phyloP scores from a whole-genome alignment of 2,797 vertebrate genomes.

The Enteromius mattozi region DNA sequence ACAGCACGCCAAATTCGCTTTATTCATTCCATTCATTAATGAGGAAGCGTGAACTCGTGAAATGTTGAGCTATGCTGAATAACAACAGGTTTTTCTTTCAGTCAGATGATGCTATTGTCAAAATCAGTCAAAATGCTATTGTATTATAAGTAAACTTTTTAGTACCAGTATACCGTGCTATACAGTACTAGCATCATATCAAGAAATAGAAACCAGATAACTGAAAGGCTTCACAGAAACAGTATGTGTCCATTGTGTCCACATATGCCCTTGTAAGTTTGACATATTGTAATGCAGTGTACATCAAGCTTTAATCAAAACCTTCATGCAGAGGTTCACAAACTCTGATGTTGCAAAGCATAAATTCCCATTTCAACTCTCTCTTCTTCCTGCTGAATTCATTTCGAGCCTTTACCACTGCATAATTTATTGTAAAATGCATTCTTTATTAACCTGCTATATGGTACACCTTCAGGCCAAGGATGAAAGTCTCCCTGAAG shows the following conservation, averaged over 20 bases:
- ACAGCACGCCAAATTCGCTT: too few relatives aligned
- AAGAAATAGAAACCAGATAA: neutral
- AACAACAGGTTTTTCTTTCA: neutral
- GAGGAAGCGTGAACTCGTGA: too few relatives aligned
- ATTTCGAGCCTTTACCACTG: slow-evolving; percentile 36
- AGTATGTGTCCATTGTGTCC: neutral
- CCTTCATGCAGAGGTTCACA: slow-evolving; percentile 1
- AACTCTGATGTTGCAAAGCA: slow-evolving; percentile 23
- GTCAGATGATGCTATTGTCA: too few relatives aligned
- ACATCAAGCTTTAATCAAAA: slow-evolving; percentile 48
- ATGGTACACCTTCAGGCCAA: slow-evolving; percentile 33
- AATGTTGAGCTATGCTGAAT: neutral
- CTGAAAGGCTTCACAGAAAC: slow-evolving; percentile 6
- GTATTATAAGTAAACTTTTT: neutral
- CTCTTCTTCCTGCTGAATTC: slow-evolving; percentile 40
- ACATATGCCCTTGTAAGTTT: slow-evolving; percentile 28
- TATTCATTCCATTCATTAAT: too few relatives aligned
- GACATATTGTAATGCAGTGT: slow-evolving; percentile 38
- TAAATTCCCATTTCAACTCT: slow-evolving; percentile 46
- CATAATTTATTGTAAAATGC: slow-evolving; percentile 64
- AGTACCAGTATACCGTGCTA: neutral
- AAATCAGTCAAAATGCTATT: too few relatives aligned
- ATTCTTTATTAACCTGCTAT: slow-evolving; percentile 65
- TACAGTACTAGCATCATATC: neutral
- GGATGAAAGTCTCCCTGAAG: slow-evolving; percentile 48